Evolutionary conservation across 2,797 vertebrate species (phyloP).

Genomic region (Hemibagrus guttatus): DNA sequence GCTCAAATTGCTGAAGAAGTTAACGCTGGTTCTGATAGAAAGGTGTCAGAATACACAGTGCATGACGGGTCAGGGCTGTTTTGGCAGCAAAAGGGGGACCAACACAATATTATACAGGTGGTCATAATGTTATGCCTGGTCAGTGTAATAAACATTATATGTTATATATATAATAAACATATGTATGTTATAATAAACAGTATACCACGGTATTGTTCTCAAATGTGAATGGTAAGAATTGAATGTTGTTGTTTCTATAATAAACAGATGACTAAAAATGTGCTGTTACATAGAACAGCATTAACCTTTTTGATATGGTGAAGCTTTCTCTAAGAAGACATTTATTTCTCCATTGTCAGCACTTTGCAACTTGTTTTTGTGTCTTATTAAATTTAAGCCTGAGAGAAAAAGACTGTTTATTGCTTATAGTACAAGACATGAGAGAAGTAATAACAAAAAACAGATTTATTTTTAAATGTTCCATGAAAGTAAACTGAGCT

Average conservation of each 20-base stretch:
- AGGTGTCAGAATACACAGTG: too few species aligned
- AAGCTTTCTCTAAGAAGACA: neutral
- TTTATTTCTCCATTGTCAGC: neutral
- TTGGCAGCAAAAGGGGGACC: too few species aligned
- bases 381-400: neutral
- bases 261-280: neutral
- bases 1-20: too few species aligned
- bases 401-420: neutral
- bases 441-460: too few species aligned
- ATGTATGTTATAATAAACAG: neutral
- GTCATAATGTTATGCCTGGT: too few species aligned
- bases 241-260: neutral
- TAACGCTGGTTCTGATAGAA: too few species aligned
- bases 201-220: neutral
- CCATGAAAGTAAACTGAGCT: neutral
- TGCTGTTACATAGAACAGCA: too few species aligned
- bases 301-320: neutral
- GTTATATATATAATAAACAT: too few species aligned
- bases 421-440: neutral
- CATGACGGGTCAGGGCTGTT: too few species aligned
- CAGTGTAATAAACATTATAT: too few species aligned
- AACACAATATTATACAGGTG: too few species aligned
- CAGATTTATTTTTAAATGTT: neutral
- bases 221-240: neutral
- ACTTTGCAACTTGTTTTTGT: neutral